Conservation (phyloP, 2,797 vertebrate genomes). For the Macrochelys suwanniensis region DNA sequence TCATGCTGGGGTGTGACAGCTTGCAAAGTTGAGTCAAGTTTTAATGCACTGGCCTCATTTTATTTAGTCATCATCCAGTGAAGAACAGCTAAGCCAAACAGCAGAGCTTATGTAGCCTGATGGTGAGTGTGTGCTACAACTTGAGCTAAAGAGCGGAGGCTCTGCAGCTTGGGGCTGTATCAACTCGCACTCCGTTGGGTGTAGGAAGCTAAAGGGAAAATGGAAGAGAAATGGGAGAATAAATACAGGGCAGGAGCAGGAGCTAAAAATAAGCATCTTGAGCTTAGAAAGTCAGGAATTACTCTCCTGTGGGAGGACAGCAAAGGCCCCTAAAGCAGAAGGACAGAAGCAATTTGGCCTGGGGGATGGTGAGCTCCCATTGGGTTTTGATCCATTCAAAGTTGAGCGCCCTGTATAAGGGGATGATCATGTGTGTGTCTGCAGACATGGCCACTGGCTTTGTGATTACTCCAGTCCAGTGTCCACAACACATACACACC, state of each 20-base stretch:
- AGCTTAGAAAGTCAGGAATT: background rate
- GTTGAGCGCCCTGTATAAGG: background rate
- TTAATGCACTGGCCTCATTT: slow-evolving; percentile 47
- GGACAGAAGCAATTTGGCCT: background rate
- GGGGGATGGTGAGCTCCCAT: fast-evolving
- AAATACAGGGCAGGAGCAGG: background rate
- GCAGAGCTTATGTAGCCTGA: background rate
- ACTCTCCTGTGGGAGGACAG: background rate
- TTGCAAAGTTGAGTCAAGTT: slow-evolving; percentile 39
- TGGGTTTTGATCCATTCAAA: background rate
- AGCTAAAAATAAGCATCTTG: background rate
- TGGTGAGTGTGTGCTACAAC: background rate
- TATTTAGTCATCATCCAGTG: slow-evolving; percentile 40
- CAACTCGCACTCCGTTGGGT: background rate
- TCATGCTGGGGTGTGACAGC: slow-evolving; percentile 25
- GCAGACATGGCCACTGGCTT: fast-evolving
- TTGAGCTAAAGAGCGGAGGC: background rate
- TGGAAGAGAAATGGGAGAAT: background rate
- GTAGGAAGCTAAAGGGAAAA: background rate
- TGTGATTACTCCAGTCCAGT: background rate
- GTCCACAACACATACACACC: background rate
- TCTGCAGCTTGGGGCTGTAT: background rate
- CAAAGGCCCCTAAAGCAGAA: background rate
- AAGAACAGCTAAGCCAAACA: slow-evolving; percentile 24
- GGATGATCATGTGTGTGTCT: background rate